Evolutionary conservation across 2,888 invertebrate genomes (phyloP), one percentile per base, ranked within the genome.

Genomic region (Melinaea menophilus): DNA sequence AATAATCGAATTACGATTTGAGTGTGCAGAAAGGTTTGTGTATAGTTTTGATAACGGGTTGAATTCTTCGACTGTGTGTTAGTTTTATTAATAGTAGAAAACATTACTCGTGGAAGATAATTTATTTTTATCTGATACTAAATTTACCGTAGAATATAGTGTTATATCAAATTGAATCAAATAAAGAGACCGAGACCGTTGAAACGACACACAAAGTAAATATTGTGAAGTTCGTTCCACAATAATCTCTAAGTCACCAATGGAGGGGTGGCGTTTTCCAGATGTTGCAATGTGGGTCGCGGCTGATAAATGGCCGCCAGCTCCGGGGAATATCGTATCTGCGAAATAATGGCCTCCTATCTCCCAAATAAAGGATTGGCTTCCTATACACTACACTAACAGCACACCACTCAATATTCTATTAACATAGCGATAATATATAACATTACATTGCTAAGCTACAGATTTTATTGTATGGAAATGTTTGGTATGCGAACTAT

Each of bases 271-370:
- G 68, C 69, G 71, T 70, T 74, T 68, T 66, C 71, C 75, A 75
- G 80, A 83, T 84, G 82, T 85, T 87, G 84, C 84, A 82, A 85
- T 84, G 81, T 84, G 86, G 87, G 85, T 84, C 85, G 83, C 71
- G 68, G 67, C 82, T 88, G 88, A 88, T 86, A 87, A 87, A 88
- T 86, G 84, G 79, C 74, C 75, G 76, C 75, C 73, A 73, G 74
- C 81, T 81, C 73, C 78, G 81, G 83, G 84, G 81, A 82, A 81
- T 79, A 79, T 73, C 73, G 75, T 77, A 79, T 78, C 76, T 72
- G 71, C 71, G 72, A 74, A 80, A 79, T 81, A 66, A 68, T 64
- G 68, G 63, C 62, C 47, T 67, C 46, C 63, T 66, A 63, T 68
- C 62, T 68, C 59, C 62, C 34, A 69, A 68, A 69, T 69, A 69